Evolutionary conservation across 2,888 invertebrate species (phyloP).

Genomic region (Mantis religiosa): DNA sequence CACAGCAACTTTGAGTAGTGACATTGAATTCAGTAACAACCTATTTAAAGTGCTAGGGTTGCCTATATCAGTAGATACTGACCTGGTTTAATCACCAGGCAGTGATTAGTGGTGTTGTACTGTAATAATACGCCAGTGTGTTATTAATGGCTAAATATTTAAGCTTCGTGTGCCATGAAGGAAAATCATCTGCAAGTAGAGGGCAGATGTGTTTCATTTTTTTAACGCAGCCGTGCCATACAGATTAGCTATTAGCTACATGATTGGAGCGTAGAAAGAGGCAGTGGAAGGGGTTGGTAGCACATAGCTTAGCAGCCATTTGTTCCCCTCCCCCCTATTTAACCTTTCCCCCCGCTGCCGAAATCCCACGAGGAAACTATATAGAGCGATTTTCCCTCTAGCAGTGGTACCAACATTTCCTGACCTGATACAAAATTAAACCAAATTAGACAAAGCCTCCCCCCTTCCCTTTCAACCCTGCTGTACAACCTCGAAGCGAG

Average conservation of each 20-base stretch:
- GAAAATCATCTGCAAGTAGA: neutral
- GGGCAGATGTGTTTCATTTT: neutral
- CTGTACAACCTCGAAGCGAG: constrained; percentile 21
- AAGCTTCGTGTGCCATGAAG: neutral
- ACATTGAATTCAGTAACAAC: too few species aligned
- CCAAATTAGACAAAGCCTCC: constrained; percentile 27
- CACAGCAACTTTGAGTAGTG: too few species aligned
- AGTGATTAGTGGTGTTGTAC: neutral
- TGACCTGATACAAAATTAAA: constrained; percentile 30
- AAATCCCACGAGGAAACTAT: neutral
- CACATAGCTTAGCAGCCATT: neutral
- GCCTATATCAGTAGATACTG: neutral
- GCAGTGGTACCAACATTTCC: neutral
- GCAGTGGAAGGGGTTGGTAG: neutral
- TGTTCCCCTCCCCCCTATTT: neutral
- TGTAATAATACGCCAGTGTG: neutral
- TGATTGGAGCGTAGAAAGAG: neutral
- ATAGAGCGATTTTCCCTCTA: neutral
- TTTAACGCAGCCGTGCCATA: neutral
- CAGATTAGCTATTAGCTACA: neutral
- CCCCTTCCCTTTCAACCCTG: neutral
- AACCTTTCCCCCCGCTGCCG: neutral
- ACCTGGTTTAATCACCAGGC: neutral
- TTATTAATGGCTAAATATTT: neutral
- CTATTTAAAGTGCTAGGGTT: too few species aligned